These are phyloP conservation scores for Brachionus koreanus DNA, from an alignment of 1,140 invertebrate genomes.

Conservation along the genomic window DNA sequence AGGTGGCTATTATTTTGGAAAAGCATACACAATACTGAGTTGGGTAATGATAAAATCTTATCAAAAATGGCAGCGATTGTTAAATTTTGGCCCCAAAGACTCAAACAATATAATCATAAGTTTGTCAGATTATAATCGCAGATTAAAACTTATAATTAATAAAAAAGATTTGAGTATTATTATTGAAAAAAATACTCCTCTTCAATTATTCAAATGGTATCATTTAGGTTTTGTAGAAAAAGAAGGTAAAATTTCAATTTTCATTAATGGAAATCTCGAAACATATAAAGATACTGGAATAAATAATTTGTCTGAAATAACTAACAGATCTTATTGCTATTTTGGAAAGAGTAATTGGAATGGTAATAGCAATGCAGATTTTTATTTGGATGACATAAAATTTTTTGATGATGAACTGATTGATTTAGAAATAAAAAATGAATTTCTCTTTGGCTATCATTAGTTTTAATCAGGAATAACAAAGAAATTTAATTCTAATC, in stretches of 20 bases:
- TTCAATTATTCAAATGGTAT: not conserved
- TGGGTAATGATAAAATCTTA: not conserved
- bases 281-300: not conserved
- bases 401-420: not conserved
- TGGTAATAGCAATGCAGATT: not conserved
- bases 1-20: not conserved
- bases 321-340: not conserved
- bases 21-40: not conserved
- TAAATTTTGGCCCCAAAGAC: not conserved
- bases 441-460: not conserved
- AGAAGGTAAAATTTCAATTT: not conserved
- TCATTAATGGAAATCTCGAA: not conserved
- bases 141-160: not conserved
- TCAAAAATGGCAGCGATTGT: not conserved
- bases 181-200: too few relatives aligned
- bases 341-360: not conserved
- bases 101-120: not conserved
- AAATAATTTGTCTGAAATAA: not conserved
- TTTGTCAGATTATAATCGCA: not conserved
- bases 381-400: too few relatives aligned
- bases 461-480: not conserved
- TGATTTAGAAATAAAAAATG: not conserved
- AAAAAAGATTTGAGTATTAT: not conserved
- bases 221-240: not conserved
- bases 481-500: too few relatives aligned